Conservation (phyloP, 2,888 invertebrate species). For the Halocaridina rubra region DNA sequence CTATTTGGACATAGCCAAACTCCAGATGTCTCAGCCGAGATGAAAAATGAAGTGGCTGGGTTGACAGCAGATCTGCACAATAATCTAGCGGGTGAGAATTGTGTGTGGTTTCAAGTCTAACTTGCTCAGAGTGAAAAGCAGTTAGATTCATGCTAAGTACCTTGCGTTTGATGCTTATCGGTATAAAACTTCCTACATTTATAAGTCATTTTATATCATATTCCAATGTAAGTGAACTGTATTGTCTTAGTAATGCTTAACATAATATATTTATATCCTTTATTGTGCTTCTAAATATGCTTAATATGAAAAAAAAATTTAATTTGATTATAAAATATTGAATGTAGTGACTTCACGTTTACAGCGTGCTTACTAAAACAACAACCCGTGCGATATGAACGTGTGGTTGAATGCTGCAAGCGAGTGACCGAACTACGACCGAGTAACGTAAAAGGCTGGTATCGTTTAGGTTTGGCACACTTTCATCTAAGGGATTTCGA, state of each 20-base stretch:
- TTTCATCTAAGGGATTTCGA: conserved; percentile 35
- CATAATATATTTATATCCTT: too few species aligned
- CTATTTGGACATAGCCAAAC: not conserved
- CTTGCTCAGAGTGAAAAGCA: too few species aligned
- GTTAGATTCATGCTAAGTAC: too few species aligned
- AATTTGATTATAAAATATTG: too few species aligned
- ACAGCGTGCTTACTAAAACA: conserved; percentile 48
- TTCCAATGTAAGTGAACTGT: too few species aligned
- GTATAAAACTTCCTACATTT: too few species aligned
- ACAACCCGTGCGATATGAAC: conserved; percentile 37
- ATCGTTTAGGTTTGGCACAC: conserved; percentile 48
- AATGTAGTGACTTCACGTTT: not conserved
- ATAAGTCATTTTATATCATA: too few species aligned
- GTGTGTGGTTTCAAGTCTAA: too few species aligned
- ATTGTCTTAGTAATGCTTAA: too few species aligned
- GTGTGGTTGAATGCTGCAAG: conserved; percentile 43
- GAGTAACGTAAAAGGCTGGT: conserved; percentile 47
- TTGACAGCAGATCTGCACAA: conserved; percentile 36
- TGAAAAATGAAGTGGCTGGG: conserved; percentile 5
- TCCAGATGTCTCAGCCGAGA: conserved; percentile 5
- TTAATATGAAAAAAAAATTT: too few species aligned
- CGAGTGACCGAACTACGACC: conserved; percentile 34
- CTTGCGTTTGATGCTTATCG: too few species aligned
- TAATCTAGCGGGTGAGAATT: conserved; percentile 41
- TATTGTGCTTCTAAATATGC: too few species aligned